Base-by-base conservation (phyloP, 2,888 invertebrate species). In the Caenorhabditis virilis region DNA sequence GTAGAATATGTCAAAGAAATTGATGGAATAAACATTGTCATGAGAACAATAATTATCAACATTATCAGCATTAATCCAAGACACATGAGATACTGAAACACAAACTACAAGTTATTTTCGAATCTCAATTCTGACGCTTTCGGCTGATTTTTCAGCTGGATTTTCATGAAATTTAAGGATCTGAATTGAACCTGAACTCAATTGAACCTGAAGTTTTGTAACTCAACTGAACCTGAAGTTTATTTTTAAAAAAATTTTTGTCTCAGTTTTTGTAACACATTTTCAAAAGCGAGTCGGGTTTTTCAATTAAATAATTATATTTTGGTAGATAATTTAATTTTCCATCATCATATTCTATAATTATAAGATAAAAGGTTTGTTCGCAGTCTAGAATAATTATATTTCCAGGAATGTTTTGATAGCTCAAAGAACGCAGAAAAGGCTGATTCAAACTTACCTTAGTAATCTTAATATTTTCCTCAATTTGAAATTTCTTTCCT, bases 401-500 rank as follows among this genome's bases (percentile, higher is more conserved):
- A n/a, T n/a, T n/a, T n/a, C n/a, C n/a, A n/a, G n/a, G n/a, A n/a
- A n/a, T n/a, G n/a, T n/a, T n/a, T n/a, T n/a, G n/a, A n/a, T n/a
- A n/a, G n/a, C n/a, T n/a, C n/a, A n/a, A n/a, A n/a, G n/a, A n/a
- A n/a, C n/a, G n/a, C n/a, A n/a, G n/a, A n/a, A n/a, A n/a, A n/a
- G n/a, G n/a, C n/a, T n/a, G n/a, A n/a, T n/a, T n/a, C n/a, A n/a
- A 27, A 27, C 27, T 30, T 27, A 61, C 55, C 20, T 35, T 38
- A 22, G 55, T 63, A 30, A 63, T 39, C 27, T 52, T 53, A 35
- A 63, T 50, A 53, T 63, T 63, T 20, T 63, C 62, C 23, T 63
- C 62, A 20, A 63, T 45, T 41, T 63, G 62, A 49, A 53, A 63
- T 41, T 63, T 63, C 35, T 56, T 63, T 18, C 62, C 43, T 47